These are phyloP conservation scores for Florisuga fusca DNA, from an alignment of 2,797 vertebrate species.

Conservation along the genomic window DNA sequence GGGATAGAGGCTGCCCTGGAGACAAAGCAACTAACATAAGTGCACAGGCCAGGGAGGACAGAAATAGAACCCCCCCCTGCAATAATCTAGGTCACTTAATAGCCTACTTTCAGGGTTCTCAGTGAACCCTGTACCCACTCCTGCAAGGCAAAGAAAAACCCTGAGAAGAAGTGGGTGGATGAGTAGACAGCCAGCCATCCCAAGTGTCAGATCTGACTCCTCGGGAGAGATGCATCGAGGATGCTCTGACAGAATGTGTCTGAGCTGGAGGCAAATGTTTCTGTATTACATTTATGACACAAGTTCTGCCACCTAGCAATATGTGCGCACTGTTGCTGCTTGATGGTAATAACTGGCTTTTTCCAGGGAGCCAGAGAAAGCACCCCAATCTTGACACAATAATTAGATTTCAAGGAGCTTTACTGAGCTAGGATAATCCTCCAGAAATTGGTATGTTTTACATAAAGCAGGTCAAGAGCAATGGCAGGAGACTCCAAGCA, in stretches of 20 bases:
- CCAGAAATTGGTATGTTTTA: not conserved
- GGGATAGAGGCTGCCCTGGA: conserved; percentile 36
- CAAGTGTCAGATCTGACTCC: conserved; percentile 73
- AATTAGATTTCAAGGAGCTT: not conserved
- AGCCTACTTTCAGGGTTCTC: conserved; percentile 66
- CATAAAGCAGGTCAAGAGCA: not conserved
- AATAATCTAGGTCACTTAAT: conserved; percentile 73
- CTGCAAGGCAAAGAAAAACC: conserved; percentile 73
- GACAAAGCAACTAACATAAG: conserved; percentile 46
- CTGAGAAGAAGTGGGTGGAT: conserved; percentile 75
- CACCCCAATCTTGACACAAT: not conserved
- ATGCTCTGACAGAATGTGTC: conserved; percentile 73
- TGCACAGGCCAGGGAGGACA: conserved; percentile 3
- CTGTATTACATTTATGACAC: conserved; percentile 62
- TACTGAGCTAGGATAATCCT: not conserved
- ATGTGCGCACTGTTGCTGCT: not conserved
- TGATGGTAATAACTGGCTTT: conserved; percentile 48
- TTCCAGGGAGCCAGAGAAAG: not conserved
- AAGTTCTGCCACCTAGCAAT: conserved; percentile 59
- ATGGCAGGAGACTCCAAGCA: not conserved
- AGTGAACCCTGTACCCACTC: conserved; percentile 68
- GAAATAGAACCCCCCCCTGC: conserved; percentile 38
- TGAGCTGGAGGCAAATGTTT: conserved; percentile 74
- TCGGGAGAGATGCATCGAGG: conserved; percentile 45
- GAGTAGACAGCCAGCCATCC: conserved; percentile 73